Percentiles rank a stretch among this genome's conserved stretches.
phyloP scores from a whole-genome alignment of 2,797 vertebrate species.

The Hemitrygon akajei region DNA sequence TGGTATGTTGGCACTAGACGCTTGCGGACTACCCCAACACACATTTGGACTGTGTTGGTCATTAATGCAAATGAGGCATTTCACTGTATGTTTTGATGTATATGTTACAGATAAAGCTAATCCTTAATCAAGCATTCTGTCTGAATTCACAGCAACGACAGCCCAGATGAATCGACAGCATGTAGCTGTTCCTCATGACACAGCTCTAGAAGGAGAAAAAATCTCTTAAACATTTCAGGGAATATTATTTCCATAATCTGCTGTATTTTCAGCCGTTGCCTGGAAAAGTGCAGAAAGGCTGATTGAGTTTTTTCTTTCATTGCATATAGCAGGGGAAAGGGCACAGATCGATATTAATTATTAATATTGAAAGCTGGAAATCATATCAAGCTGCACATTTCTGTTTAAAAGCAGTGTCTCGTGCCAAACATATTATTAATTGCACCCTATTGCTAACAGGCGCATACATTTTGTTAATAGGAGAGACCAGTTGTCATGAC shows the following conservation, averaged over 20 bases:
- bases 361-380: not conserved
- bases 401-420: not conserved
- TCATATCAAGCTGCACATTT: not conserved
- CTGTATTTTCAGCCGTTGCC: not conserved
- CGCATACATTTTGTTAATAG: not conserved
- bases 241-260: not conserved
- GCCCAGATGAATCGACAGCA: not conserved
- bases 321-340: not conserved
- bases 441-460: not conserved
- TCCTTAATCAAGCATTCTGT: not conserved
- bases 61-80: too few species aligned
- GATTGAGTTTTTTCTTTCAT: not conserved
- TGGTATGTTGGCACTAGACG: too few species aligned
- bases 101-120: too few species aligned
- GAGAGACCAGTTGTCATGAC: conserved; percentile 25
- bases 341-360: not conserved
- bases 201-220: not conserved
- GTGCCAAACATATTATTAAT: not conserved
- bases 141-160: not conserved
- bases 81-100: too few species aligned
- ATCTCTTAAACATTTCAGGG: not conserved
- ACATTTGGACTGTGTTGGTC: too few species aligned
- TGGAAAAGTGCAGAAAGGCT: not conserved
- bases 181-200: not conserved
- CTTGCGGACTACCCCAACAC: too few species aligned